Percentiles rank a stretch among this genome's conserved stretches.
phyloP scores from a whole-genome alignment of 2,888 invertebrate species.

The Hydrotaea cyrtoneurina region DNA sequence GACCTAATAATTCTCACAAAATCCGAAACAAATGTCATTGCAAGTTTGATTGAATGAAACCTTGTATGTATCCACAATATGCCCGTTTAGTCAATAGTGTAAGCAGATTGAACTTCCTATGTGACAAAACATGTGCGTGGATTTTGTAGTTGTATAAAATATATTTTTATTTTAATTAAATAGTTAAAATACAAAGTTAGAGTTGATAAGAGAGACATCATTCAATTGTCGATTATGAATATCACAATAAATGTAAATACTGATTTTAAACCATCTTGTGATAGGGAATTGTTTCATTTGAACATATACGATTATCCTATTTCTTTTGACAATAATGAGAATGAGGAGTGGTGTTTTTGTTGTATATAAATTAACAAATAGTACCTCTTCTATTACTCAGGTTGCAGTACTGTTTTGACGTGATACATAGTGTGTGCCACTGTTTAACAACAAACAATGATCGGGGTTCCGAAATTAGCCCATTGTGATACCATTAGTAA shows the following conservation, averaged over 20 bases:
- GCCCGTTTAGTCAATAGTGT: background rate
- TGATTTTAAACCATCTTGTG: constrained; percentile 3
- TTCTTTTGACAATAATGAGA: too few relatives aligned
- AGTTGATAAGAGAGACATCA: background rate
- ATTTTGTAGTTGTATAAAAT: background rate
- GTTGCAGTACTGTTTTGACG: too few relatives aligned
- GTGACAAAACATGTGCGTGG: too few relatives aligned
- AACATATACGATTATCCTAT: too few relatives aligned
- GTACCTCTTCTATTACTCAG: too few relatives aligned
- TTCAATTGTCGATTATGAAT: constrained; percentile 13
- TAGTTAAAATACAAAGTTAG: background rate
- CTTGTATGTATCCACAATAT: background rate
- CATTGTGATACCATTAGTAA: too few relatives aligned
- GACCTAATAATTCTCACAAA: background rate
- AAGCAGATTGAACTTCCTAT: background rate
- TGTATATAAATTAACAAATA: too few relatives aligned
- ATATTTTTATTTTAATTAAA: constrained; percentile 5
- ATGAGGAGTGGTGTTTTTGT: too few relatives aligned
- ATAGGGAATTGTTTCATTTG: too few relatives aligned
- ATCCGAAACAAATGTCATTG: background rate
- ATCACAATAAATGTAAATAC: constrained; percentile 26
- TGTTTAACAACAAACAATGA: too few relatives aligned
- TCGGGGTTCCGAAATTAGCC: too few relatives aligned
- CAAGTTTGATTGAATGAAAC: background rate
- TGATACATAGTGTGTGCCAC: too few relatives aligned